A percentile compares a stretch with the other conserved stretches of the same genome.
These are phyloP conservation scores for Salticus scenicus DNA, from an alignment of 2,888 invertebrate genomes.

Conservation along the genomic window DNA sequence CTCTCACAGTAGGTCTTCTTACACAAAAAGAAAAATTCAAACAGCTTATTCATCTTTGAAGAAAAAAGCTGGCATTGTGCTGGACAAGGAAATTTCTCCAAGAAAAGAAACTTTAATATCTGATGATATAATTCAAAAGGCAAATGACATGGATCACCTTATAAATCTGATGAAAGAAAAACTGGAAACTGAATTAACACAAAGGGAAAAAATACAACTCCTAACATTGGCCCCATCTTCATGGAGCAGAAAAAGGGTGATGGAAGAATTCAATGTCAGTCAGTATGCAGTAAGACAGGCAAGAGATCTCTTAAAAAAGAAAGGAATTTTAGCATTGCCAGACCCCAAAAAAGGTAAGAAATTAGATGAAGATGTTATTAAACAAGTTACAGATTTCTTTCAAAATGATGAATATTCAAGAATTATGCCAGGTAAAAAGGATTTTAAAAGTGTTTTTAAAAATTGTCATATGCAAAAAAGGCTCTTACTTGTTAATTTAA, in stretches of 20 bases:
- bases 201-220: slow-evolving; percentile 5
- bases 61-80: too few species aligned
- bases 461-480: slow-evolving; percentile 9
- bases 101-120: too few species aligned
- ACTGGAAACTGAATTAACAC: not conserved
- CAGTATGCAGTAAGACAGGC: not conserved
- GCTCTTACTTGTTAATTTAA: not conserved
- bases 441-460: not conserved
- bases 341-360: not conserved
- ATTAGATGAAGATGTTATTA: not conserved
- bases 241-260: slow-evolving; percentile 1
- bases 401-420: slow-evolving; percentile 17
- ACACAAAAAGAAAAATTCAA: too few species aligned
- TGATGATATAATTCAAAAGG: too few species aligned
- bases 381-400: not conserved
- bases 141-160: not conserved
- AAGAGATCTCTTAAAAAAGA: not conserved
- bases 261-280: slow-evolving; percentile 12
- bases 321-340: not conserved
- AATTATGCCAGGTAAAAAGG: slow-evolving; percentile 7
- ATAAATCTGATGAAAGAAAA: not conserved
- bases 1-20: too few species aligned
- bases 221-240: slow-evolving; percentile 2
- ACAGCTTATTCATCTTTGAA: too few species aligned
- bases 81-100: too few species aligned